A percentile compares a stretch with the other conserved stretches of the same genome.
Conservation (phyloP, 2,888 invertebrate species). For the Bhutanitis thaidina region DNA sequence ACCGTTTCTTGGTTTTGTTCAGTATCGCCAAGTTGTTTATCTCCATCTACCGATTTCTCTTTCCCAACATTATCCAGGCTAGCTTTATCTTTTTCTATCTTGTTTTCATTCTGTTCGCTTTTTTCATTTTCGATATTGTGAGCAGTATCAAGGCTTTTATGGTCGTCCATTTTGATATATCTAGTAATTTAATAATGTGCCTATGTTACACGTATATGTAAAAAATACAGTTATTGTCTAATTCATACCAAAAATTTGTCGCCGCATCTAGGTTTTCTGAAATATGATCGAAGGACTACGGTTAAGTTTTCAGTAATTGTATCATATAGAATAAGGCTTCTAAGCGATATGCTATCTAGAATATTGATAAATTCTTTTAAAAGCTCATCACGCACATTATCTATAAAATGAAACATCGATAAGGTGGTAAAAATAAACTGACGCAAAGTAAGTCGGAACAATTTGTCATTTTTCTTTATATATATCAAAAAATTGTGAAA, state of each 20-base stretch:
- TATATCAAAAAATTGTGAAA: not conserved
- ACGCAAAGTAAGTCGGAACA: not conserved
- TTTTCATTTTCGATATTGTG: slow-evolving; percentile 1
- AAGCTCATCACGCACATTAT: slow-evolving; percentile 46
- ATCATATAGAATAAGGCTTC: slow-evolving; percentile 53
- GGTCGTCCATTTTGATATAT: slow-evolving; percentile 5
- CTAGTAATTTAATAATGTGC: slow-evolving; percentile 7
- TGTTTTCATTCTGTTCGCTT: not conserved
- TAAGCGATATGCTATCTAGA: slow-evolving; percentile 50
- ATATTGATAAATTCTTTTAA: slow-evolving; percentile 50
- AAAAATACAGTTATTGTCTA: slow-evolving; percentile 14
- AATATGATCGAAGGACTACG: slow-evolving; percentile 44
- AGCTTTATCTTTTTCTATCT: not conserved
- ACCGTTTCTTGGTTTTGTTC: slow-evolving; percentile 24
- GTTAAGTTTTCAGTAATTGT: slow-evolving; percentile 62
- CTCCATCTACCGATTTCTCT: slow-evolving; percentile 9
- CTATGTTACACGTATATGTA: not conserved
- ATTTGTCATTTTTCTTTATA: slow-evolving; percentile 10
- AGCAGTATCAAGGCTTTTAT: not conserved
- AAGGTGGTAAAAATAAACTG: slow-evolving; percentile 25
- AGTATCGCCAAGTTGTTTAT: slow-evolving; percentile 27
- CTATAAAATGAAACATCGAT: slow-evolving; percentile 55
- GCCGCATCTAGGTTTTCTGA: slow-evolving; percentile 49
- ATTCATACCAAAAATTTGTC: slow-evolving; percentile 55
- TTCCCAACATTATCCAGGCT: slow-evolving; percentile 9